These are phyloP conservation scores for Mylabris sibirica DNA, from an alignment of 2,888 invertebrate species.

Conservation along the genomic window DNA sequence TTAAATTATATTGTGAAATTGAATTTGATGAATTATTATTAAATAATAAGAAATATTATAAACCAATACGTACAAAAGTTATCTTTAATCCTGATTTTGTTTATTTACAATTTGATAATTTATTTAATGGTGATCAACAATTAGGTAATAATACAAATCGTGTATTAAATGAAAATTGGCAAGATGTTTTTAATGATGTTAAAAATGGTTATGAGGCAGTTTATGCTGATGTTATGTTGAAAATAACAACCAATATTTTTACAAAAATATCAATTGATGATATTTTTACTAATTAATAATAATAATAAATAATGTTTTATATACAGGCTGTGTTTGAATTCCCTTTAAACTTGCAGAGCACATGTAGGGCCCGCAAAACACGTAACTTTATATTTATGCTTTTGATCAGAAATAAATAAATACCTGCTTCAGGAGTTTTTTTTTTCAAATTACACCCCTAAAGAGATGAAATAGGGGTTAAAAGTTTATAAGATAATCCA, in stretches of 20 bases:
- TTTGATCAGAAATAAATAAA: no score
- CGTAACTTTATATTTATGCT: no score
- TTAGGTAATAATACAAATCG: neutral
- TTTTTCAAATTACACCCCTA: no score
- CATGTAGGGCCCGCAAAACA: no score
- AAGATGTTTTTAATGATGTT: neutral
- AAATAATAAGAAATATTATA: neutral
- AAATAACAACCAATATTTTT: neutral
- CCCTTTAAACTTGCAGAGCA: no score
- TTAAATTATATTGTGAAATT: neutral
- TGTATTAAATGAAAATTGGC: slow-evolving; percentile 4
- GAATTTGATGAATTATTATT: neutral
- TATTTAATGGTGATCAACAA: neutral
- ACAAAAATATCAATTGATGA: neutral
- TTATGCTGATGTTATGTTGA: neutral
- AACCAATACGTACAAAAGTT: neutral
- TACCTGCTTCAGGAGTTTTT: no score
- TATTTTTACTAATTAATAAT: neutral
- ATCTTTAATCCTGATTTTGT: neutral
- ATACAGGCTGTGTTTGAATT: no score
- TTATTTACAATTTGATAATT: neutral
- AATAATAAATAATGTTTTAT: no score
- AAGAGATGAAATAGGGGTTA: no score
- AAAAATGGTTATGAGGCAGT: neutral
- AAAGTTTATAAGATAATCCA: no score